Conservation (phyloP, 2,113 vertebrate species). For the Scalopus aquaticus region DNA sequence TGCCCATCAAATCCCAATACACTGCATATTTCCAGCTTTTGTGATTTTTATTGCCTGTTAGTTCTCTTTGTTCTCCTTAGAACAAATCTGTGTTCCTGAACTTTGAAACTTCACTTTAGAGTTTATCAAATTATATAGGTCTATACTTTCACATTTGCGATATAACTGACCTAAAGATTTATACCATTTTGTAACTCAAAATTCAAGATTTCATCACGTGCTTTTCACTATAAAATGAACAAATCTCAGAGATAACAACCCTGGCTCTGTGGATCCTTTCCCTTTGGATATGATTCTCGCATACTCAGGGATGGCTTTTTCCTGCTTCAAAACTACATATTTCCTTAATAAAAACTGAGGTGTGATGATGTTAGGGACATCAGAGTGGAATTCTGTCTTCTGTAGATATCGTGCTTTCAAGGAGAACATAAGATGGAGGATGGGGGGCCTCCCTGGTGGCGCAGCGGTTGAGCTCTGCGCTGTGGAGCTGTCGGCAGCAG, state of each 20-base stretch:
- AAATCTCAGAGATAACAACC: background rate
- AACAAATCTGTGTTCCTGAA: background rate
- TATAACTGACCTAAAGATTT: background rate
- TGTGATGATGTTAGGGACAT: no score
- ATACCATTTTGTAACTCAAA: background rate
- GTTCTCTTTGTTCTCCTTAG: constrained; percentile 1
- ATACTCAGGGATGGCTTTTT: background rate
- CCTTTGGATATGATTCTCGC: background rate
- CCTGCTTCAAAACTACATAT: background rate
- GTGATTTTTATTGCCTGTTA: constrained; percentile 30
- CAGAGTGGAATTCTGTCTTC: background rate
- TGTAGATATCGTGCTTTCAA: background rate
- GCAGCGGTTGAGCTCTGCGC: no score
- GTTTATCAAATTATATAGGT: background rate
- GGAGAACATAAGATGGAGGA: background rate
- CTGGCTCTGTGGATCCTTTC: background rate
- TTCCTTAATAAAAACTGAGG: background rate
- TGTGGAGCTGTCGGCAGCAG: no score
- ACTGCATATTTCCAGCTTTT: constrained; percentile 20
- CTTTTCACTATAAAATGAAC: background rate
- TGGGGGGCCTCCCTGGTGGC: no score
- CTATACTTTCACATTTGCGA: background rate
- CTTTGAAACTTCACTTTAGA: background rate
- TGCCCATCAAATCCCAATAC: background rate
- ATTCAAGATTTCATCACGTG: background rate